Evolutionary conservation across 92 coral and sea anemone species (phyloP), one percentile per base, ranked within the genome.

Genomic region (Diadumene lineata): DNA sequence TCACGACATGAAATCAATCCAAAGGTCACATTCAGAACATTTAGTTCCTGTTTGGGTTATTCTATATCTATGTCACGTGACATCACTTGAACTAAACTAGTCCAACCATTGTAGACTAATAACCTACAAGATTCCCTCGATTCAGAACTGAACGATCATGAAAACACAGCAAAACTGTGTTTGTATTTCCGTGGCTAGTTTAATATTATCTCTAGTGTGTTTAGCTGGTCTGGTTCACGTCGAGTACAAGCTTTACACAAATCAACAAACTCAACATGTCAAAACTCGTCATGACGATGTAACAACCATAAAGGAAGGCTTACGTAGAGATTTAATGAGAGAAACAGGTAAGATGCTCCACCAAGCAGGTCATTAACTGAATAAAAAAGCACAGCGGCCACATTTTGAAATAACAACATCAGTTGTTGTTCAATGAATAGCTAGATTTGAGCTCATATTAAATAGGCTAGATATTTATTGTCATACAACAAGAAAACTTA

Each of bases 181-280:
- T 62, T 7, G 18, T 38, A 11, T 50, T 16, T 50, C 62, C 51
- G 38, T 56, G 50, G 31, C 43, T 10, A 69, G 74, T 69, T 69
- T 69, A 26, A 27, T 69, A 43, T 34, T 69, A 50, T 69, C 74
- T 18, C 22, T 69, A 31, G 43, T 69, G 22, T 69, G 74, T 50
- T 26, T 69, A 56, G 61, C 43, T 28, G 74, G 74, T 16, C 11
- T 69, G 17, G 24, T 69, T 16, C 74, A 69, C 30, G 74, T 69
- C 27, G 74, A 69, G 74, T 50, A 27, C 64, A 69, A 33, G 51
- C 74, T 69, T 10, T 69, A 69, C 74, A 21, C 34, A 50, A 56
- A 46, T n/a, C 61, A 25, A 69, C 74, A 69, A 28, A 30, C 31
- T 62, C 7, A 58, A 25, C 64, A 62, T 62, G 68, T 28, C 23